Evolutionary conservation across 1,140 invertebrate genomes (phyloP).

Genomic region (Hylyphantes graminicola): DNA sequence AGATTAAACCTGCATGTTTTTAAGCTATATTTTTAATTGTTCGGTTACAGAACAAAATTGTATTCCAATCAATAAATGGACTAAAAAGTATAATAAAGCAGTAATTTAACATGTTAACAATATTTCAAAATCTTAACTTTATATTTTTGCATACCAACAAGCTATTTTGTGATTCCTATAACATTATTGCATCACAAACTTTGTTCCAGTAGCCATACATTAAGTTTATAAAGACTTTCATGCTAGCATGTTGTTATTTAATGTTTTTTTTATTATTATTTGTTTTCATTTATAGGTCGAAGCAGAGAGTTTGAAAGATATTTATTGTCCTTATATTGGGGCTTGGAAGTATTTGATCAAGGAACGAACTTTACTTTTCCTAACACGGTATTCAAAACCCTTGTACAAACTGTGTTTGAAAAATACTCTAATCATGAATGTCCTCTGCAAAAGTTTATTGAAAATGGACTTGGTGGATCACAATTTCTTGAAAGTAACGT

Average conservation of each 20-base stretch:
- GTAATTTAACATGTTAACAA: too few species aligned
- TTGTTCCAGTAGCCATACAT: too few species aligned
- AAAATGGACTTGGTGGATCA: constrained; percentile 46
- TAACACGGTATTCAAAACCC: neutral
- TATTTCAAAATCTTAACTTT: too few species aligned
- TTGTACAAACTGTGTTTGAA: constrained; percentile 6
- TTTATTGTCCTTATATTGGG: constrained; percentile 4
- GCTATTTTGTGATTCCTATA: too few species aligned
- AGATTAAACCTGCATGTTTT: too few species aligned
- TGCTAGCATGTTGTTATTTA: neutral
- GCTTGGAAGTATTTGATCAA: constrained; percentile 24
- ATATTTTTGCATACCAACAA: too few species aligned
- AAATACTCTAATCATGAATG: neutral
- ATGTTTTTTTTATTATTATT: neutral
- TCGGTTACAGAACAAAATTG: too few species aligned
- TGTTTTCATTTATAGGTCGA: constrained; percentile 21
- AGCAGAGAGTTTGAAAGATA: constrained; percentile 29
- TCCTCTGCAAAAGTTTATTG: constrained; percentile 34
- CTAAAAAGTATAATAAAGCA: too few species aligned
- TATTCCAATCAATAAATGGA: too few species aligned
- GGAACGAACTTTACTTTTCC: neutral
- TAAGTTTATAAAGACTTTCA: too few species aligned
- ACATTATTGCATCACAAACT: too few species aligned
- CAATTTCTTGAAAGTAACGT: constrained; percentile 39
- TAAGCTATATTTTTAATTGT: too few species aligned